These are phyloP conservation scores for Malacoraja senta DNA, from an alignment of 2,797 vertebrate species.

Conservation along the genomic window DNA sequence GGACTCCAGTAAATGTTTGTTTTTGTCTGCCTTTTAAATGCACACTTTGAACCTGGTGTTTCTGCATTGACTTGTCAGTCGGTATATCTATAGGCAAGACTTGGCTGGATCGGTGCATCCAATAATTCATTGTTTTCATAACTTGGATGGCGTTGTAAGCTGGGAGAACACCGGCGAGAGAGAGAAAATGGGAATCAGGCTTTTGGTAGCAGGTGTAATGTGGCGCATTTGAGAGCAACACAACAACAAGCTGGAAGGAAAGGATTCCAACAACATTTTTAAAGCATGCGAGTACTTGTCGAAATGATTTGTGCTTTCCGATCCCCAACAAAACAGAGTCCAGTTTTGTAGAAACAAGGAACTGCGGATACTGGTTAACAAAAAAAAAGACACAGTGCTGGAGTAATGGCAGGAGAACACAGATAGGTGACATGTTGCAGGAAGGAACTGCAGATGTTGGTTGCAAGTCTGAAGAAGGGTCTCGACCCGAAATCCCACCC, in stretches of 20 bases:
- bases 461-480: too few relatives aligned
- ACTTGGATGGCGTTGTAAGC: neutral
- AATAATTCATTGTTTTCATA: neutral
- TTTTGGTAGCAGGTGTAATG: slow-evolving; percentile 27
- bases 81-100: neutral
- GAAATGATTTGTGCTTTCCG: neutral
- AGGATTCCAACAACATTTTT: neutral
- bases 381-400: too few relatives aligned
- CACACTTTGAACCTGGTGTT: neutral
- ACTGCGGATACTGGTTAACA: too few relatives aligned
- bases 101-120: neutral
- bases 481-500: too few relatives aligned
- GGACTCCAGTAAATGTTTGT: neutral
- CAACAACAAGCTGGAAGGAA: neutral
- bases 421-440: too few relatives aligned
- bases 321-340: neutral
- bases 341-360: neutral
- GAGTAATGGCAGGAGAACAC: too few relatives aligned
- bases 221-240: neutral
- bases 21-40: neutral
- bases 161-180: neutral
- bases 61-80: slow-evolving; percentile 8
- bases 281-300: neutral
- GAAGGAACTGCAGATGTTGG: too few relatives aligned
- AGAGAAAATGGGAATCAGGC: neutral